phyloP scores from a whole-genome alignment of 2,888 invertebrate species.

The Pandemis corylana region DNA sequence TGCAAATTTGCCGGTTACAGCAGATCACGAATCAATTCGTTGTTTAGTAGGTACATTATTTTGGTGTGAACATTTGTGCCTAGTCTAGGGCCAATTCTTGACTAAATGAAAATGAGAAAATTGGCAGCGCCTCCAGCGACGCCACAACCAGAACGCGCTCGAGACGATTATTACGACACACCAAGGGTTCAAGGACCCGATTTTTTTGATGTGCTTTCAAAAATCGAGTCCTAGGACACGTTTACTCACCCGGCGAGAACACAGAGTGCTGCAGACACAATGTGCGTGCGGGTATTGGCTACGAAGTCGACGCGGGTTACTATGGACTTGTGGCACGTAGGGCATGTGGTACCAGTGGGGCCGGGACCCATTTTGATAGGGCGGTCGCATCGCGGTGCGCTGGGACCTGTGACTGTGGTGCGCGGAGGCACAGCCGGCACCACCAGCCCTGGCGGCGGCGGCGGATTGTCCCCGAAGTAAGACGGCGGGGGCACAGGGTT shows the following conservation, averaged over 20 bases:
- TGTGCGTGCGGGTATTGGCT: slow-evolving; percentile 78
- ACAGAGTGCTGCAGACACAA: slow-evolving; percentile 76
- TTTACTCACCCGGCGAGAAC: slow-evolving; percentile 72
- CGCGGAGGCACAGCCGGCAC: slow-evolving; percentile 62
- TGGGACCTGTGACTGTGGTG: slow-evolving; percentile 66
- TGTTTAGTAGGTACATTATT: too few relatives aligned
- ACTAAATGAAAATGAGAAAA: too few relatives aligned
- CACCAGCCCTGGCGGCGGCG: slow-evolving; percentile 66
- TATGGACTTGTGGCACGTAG: slow-evolving; percentile 71
- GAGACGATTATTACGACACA: too few relatives aligned
- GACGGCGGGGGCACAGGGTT: slow-evolving; percentile 76
- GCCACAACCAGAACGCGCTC: too few relatives aligned
- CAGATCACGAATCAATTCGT: too few relatives aligned
- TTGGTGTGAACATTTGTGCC: too few relatives aligned
- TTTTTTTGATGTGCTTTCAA: too few relatives aligned
- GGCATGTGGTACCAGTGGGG: slow-evolving; percentile 72
- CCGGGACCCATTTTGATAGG: slow-evolving; percentile 72
- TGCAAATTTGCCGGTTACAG: too few relatives aligned
- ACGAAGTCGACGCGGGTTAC: slow-evolving; percentile 76
- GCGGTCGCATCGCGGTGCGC: slow-evolving; percentile 48
- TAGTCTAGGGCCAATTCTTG: too few relatives aligned
- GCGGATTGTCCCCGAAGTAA: slow-evolving; percentile 75
- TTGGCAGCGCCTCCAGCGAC: too few relatives aligned
- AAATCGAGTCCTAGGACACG: too few relatives aligned
- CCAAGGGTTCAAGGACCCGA: too few relatives aligned